Base-by-base conservation (phyloP, 2,797 vertebrate species). In the Argentina silus region DNA sequence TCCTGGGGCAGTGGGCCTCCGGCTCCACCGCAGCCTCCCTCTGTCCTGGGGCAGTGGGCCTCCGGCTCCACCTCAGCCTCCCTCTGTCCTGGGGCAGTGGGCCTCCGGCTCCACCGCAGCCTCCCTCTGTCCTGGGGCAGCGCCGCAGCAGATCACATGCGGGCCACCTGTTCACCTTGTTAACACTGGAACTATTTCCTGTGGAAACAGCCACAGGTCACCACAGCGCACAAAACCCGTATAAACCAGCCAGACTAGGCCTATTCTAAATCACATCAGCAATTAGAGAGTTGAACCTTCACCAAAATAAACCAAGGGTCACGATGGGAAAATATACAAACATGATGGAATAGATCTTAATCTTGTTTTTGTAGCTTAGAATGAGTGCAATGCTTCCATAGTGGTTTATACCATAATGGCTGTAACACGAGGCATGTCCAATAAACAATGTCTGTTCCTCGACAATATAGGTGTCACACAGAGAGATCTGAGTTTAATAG, bases 281-380 rank as follows among this genome's bases (percentile, higher is more conserved):
- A 66, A 43, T 75, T 68, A 74, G 55, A 69, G 51, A 79, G 51
- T 75, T 78, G 63, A 80, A 66, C 15, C 0, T 36, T 72, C 64
- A 81, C 17, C 55, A 84, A 87, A 85, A 84, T 50, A 89, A 89
- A 88, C 81, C 7, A 80, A 0, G 36, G n/a, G 66, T 74, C 67
- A 67, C 27, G 60, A 69, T 80, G 76, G 74, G 79, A 78, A 81
- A 74, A 80, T 79, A 86, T 23, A 80, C 77, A 86, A 82, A 86
- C 74, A 80, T 62, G 60, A 62, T 36, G 68, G 67, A 42, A 17
- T 47, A 81, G 83, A 83, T 83, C 15, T n/a, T 83, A 80, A 83
- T 87, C 81, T 50, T 69, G 50, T 7, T 63, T 75, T 76, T 45
- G 45, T 79, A 68, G 50, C 51, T 73, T 73, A 75, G 77, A 11